A percentile compares a stretch with the other conserved stretches of the same genome.
Conservation (phyloP, 1,140 invertebrate species). For the Teleogryllus occipitalis region DNA sequence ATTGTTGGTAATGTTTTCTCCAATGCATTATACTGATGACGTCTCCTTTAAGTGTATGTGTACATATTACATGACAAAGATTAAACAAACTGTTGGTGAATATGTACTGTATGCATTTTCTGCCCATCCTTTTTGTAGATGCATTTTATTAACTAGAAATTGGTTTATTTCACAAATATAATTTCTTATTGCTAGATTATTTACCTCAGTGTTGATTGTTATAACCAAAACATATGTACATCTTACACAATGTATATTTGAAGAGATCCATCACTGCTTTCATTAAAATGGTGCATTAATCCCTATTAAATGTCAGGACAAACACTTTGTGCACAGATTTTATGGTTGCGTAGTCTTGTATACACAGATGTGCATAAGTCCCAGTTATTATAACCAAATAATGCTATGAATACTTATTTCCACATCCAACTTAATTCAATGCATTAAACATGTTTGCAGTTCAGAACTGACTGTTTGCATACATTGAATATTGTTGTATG, state of each 20-base stretch:
- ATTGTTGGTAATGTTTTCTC: constrained; percentile 12
- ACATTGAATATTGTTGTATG: constrained; percentile 5
- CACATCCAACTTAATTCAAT: not conserved
- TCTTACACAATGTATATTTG: constrained; percentile 1
- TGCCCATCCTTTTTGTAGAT: constrained; percentile 8
- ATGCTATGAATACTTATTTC: not conserved
- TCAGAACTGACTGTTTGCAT: not conserved
- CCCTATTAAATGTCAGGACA: not conserved
- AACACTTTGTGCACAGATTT: not conserved
- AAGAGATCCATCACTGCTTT: not conserved
- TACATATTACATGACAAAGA: constrained; percentile 17
- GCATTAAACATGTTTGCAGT: not conserved
- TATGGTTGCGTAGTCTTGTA: not conserved
- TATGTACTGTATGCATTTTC: constrained; percentile 12
- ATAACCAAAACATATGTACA: not conserved
- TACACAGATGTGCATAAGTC: not conserved
- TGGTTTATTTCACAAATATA: not conserved
- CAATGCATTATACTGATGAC: constrained; percentile 12
- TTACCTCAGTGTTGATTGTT: constrained; percentile 1
- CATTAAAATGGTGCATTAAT: not conserved
- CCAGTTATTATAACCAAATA: not conserved
- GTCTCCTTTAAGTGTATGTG: constrained; percentile 14
- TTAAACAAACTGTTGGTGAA: constrained; percentile 18
- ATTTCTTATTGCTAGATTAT: not conserved
- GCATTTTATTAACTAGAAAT: constrained; percentile 8